These are phyloP conservation scores for Hyles lineata DNA, from an alignment of 2,888 invertebrate species.

Conservation along the genomic window DNA sequence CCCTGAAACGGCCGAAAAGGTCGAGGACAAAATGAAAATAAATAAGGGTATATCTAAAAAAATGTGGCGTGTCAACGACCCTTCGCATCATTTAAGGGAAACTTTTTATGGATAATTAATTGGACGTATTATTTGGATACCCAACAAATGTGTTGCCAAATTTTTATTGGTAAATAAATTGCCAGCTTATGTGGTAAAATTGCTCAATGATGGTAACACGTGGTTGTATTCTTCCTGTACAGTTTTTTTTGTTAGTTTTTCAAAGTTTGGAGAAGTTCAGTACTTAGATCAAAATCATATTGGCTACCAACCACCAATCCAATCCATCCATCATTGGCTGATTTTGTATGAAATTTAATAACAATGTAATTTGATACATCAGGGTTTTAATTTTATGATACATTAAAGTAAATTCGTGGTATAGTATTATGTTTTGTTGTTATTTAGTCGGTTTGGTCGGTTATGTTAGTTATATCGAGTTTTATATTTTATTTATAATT, in stretches of 20 bases:
- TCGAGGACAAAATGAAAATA: slow-evolving; percentile 9
- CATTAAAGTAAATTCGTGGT: too few relatives aligned
- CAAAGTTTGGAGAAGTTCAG: neutral
- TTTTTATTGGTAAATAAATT: neutral
- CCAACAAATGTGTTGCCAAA: neutral
- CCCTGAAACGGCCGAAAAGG: slow-evolving; percentile 9
- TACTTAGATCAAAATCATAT: too few relatives aligned
- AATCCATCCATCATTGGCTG: too few relatives aligned
- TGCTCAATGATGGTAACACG: neutral
- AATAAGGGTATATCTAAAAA: neutral
- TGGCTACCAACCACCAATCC: too few relatives aligned
- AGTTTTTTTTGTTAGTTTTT: neutral
- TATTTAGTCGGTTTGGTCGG: too few relatives aligned
- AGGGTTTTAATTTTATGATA: too few relatives aligned
- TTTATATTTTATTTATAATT: too few relatives aligned
- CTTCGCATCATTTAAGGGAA: neutral
- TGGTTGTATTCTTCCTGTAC: neutral
- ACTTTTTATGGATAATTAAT: neutral
- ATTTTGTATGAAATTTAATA: too few relatives aligned
- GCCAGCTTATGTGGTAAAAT: neutral
- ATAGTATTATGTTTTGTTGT: too few relatives aligned
- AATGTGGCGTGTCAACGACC: neutral
- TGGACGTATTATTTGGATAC: neutral
- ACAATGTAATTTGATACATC: too few relatives aligned
- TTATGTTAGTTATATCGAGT: too few relatives aligned